phyloP scores from a whole-genome alignment of 2,113 vertebrate species.

The Eudyptes chrysolophus region DNA sequence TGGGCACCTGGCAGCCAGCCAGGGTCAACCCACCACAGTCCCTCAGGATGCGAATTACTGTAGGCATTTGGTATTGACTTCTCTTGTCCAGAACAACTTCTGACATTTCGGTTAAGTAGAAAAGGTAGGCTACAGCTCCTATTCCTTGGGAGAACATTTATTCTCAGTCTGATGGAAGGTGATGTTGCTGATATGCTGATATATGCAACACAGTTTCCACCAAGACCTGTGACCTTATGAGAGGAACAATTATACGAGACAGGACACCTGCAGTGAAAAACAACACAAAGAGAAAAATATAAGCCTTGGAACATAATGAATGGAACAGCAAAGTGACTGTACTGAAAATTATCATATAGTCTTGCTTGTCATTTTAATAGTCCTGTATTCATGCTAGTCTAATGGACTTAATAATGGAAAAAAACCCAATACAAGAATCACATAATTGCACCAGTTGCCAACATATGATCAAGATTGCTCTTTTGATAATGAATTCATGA shows the following conservation, averaged over 20 bases:
- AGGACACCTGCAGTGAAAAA: neutral
- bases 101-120: neutral
- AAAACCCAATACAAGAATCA: neutral
- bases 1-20: neutral
- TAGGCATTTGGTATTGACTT: neutral
- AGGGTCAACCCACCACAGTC: neutral
- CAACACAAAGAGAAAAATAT: neutral
- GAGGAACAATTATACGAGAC: neutral
- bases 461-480: neutral
- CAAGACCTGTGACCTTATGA: neutral
- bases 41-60: neutral
- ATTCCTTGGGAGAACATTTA: neutral
- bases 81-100: neutral
- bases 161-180: neutral
- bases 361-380: neutral
- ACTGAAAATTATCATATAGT: neutral
- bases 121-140: neutral
- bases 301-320: neutral
- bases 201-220: neutral
- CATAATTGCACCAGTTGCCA: neutral
- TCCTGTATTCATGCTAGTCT: neutral
- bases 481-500: neutral
- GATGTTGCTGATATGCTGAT: neutral
- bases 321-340: neutral
- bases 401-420: neutral